Conservation (phyloP, 2,113 vertebrate genomes). For the Struthio camelus region DNA sequence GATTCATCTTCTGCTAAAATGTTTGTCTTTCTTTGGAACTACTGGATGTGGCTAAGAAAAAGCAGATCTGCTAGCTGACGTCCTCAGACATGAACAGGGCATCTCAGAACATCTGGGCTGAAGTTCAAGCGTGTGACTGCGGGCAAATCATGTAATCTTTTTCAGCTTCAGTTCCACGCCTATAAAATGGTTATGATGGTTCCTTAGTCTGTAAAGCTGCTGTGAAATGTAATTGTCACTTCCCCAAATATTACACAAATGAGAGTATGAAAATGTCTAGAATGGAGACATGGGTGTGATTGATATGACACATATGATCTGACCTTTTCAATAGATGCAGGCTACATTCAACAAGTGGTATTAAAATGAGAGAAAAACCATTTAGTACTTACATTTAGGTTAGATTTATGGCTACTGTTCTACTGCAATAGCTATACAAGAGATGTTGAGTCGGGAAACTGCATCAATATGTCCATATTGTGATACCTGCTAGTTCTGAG, state of each 20-base stretch:
- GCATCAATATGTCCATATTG: background rate
- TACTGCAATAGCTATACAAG: background rate
- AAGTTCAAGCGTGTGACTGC: background rate
- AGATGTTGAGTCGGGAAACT: background rate
- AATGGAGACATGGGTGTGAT: background rate
- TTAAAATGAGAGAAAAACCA: background rate
- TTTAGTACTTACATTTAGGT: background rate
- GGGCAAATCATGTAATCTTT: background rate
- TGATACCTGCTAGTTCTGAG: background rate
- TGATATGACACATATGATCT: background rate
- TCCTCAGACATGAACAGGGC: background rate
- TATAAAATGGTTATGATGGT: background rate
- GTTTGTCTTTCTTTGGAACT: background rate
- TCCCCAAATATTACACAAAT: background rate
- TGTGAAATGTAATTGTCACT: background rate
- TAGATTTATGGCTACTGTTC: background rate
- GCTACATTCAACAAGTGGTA: background rate
- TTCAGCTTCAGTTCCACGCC: background rate
- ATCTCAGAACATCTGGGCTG: background rate
- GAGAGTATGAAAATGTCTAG: background rate
- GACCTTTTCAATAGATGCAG: background rate
- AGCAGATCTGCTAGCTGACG: background rate
- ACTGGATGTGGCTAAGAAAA: background rate
- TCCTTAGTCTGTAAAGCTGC: background rate
- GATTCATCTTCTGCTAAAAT: background rate